Evolutionary conservation across 1,140 invertebrate genomes (phyloP), one percentile per base, ranked within the genome.

Genomic region (Drosophila rufa): DNA sequence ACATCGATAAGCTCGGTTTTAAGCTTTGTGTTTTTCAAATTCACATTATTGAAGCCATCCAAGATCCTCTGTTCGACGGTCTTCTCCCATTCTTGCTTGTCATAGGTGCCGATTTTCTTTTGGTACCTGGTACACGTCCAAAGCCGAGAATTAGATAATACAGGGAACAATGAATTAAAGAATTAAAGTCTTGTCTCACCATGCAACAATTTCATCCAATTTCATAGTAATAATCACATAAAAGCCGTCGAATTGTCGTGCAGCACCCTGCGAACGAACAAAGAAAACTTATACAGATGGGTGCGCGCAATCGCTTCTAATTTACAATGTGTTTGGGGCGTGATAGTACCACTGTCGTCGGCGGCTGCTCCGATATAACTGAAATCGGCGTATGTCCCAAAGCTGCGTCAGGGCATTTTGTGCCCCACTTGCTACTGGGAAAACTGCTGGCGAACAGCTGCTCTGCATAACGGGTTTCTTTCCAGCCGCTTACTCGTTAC

Each of bases 41-140:
- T 97, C 48, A 98, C 95, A 91, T 97, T 96, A 68, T 95, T 96
- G 43, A 98, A 95, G 67, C 97, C 97, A 93, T 96, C 95, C 84
- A 98, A 94, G 79, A 99, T 96, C 80, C 97, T 94, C 91, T 98
- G 96, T 91, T 99, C 98, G 65, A 99, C 96, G 62, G 97, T 98
- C 84, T 96, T 97, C 93, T 99, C 98, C 98, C 98, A 99, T 95
- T 97, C 95, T 92, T 98, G 97, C 92, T 98, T 99, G 93, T 99
- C 98, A 94, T 99, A 99, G 30, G 96, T 97, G 85, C 98, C 98
- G 93, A 99, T 99, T 95, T 98, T 97, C 92, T 97, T 97, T 92
- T 98, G 97, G 94, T 98, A 98, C 96, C 97, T 97, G 15, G 5
- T 11, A 56, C 33, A 4, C 1, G 15, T 8, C 43, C 7, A 17